Conservation (phyloP, 2,888 invertebrate genomes). For the Pyrrhia umbra region DNA sequence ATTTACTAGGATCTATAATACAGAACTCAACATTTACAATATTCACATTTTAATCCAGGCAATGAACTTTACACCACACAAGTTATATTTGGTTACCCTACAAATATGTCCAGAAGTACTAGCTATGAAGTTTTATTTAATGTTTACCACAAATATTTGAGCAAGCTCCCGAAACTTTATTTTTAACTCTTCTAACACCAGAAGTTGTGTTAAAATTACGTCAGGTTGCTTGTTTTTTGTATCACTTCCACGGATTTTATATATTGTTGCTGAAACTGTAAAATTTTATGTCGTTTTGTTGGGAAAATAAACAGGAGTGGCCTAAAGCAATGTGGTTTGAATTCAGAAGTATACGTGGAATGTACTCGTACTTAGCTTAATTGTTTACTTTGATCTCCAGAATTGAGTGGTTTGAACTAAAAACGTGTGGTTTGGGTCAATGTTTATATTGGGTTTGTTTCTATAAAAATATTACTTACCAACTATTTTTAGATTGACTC, state of each 20-base stretch:
- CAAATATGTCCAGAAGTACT: background rate
- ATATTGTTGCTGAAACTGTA: slow-evolving; percentile 41
- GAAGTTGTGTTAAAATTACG: slow-evolving; percentile 22
- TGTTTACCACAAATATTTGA: slow-evolving; percentile 18
- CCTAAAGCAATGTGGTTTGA: slow-evolving; percentile 5
- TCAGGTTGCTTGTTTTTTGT: slow-evolving; percentile 40
- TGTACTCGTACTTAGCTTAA: background rate
- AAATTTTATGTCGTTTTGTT: slow-evolving; percentile 42
- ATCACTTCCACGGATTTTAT: slow-evolving; percentile 27
- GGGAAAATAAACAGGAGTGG: slow-evolving; percentile 40
- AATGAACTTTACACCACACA: no score
- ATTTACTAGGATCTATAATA: no score
- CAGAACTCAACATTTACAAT: no score
- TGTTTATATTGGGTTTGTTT: slow-evolving; percentile 4
- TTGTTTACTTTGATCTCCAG: slow-evolving; percentile 35
- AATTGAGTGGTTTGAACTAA: slow-evolving; percentile 21
- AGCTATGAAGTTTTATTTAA: slow-evolving; percentile 20
- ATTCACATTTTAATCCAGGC: no score
- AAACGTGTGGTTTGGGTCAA: background rate
- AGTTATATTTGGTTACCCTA: background rate
- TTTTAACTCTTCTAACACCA: slow-evolving; percentile 21
- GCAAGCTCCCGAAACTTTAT: slow-evolving; percentile 16
- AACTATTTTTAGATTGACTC: background rate
- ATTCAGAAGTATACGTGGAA: slow-evolving; percentile 8
- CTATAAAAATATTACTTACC: background rate